Percentiles rank a stretch among this genome's conserved stretches.
phyloP scores from a whole-genome alignment of 2,797 vertebrate species.

The Dendrocincla fuliginosa region DNA sequence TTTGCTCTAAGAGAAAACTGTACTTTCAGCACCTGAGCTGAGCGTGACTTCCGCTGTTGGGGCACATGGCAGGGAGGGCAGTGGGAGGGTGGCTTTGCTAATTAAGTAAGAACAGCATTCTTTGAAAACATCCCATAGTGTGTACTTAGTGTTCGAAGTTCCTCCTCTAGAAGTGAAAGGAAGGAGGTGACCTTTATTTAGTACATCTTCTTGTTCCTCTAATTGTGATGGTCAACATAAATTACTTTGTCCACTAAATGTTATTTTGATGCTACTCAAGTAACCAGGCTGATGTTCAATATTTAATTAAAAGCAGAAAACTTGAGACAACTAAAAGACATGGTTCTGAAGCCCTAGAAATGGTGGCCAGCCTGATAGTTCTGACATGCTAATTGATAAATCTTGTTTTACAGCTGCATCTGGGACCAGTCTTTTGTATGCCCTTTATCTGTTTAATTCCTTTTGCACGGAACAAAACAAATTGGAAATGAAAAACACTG shows the following conservation, averaged over 20 bases:
- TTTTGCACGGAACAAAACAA: constrained; percentile 44
- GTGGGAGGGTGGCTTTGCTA: neutral
- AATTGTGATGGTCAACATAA: neutral
- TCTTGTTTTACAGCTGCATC: constrained; percentile 56
- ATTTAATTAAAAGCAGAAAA: constrained; percentile 57
- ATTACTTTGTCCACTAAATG: neutral
- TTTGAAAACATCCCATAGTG: neutral
- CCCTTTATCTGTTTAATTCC: constrained; percentile 69
- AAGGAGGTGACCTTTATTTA: neutral
- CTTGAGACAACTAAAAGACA: neutral
- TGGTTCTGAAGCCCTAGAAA: constrained; percentile 1
- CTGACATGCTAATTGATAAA: constrained; percentile 28
- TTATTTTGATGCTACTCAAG: constrained; percentile 7
- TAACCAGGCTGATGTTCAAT: neutral
- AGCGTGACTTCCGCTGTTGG: neutral
- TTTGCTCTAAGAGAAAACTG: neutral
- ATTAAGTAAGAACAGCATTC: neutral
- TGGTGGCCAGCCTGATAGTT: constrained; percentile 32
- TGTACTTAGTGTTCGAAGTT: neutral
- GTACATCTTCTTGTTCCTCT: neutral
- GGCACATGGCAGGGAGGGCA: neutral
- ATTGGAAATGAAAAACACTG: constrained; percentile 65
- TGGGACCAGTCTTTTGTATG: constrained; percentile 47
- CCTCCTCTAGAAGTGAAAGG: neutral
- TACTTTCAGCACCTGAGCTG: neutral